Percentiles rank a stretch among this genome's conserved stretches.
These are phyloP conservation scores for Pseudomyrmex dendroicus DNA, from an alignment of 1,140 invertebrate genomes.

Conservation along the genomic window DNA sequence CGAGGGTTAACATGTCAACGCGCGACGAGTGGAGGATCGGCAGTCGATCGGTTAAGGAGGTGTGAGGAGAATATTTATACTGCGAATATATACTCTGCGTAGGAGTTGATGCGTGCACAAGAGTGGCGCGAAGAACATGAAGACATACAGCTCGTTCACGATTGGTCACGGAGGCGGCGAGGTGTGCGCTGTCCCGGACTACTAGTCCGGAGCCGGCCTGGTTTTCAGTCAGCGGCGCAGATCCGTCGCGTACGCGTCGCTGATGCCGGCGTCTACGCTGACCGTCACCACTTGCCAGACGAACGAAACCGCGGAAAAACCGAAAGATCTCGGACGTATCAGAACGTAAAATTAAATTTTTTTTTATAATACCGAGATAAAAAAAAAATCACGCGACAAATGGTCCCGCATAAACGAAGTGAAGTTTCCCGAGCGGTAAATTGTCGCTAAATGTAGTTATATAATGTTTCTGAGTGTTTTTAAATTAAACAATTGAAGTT, in stretches of 20 bases:
- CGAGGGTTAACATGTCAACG: not conserved
- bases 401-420: too few species aligned
- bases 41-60: not conserved
- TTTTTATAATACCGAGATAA: conserved; percentile 13
- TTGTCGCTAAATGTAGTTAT: too few species aligned
- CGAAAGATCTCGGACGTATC: too few species aligned
- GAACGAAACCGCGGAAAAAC: not conserved
- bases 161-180: conserved; percentile 40
- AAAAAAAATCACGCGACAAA: not conserved
- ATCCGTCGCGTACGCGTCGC: conserved; percentile 59
- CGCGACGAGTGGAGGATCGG: too few species aligned
- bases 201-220: conserved; percentile 45
- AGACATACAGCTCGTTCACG: conserved; percentile 45
- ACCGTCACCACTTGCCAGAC: conserved; percentile 23
- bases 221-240: conserved; percentile 59
- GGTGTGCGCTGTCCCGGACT: conserved; percentile 46
- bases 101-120: conserved; percentile 39
- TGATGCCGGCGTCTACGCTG: conserved; percentile 7
- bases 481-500: too few species aligned
- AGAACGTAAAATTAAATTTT: not conserved
- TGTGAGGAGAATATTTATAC: conserved; percentile 3
- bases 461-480: too few species aligned
- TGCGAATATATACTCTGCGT: conserved; percentile 29
- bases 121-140: conserved; percentile 37
- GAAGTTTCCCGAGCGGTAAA: too few species aligned